phyloP scores from a whole-genome alignment of 2,888 invertebrate species.

The Gymnocheta viridis region DNA sequence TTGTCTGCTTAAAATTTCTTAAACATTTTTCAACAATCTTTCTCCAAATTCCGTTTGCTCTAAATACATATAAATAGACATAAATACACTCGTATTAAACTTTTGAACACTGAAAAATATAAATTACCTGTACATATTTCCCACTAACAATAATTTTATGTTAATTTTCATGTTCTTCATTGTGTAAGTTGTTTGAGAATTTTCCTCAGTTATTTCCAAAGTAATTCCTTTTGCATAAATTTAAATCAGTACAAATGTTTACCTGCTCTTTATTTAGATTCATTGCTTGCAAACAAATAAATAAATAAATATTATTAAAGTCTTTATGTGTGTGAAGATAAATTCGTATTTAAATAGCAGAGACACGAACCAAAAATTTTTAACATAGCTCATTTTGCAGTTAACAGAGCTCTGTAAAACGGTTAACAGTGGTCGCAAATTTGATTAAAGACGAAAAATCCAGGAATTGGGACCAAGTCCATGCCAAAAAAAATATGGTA shows the following conservation, averaged over 20 bases:
- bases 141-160: background rate
- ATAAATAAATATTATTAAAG: background rate
- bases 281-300: background rate
- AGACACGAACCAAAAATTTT: too few relatives aligned
- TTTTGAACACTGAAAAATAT: background rate
- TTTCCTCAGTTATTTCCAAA: too few relatives aligned
- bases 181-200: background rate
- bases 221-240: background rate
- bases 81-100: too few relatives aligned
- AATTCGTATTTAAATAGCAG: too few relatives aligned
- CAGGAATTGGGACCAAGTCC: too few relatives aligned
- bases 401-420: too few relatives aligned
- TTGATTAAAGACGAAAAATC: too few relatives aligned
- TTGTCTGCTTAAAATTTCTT: background rate
- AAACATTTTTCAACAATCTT: background rate
- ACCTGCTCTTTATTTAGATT: background rate
- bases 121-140: background rate
- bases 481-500: too few relatives aligned
- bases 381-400: too few relatives aligned
- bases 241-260: background rate
- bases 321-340: too few relatives aligned
- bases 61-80: background rate
- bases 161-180: background rate
- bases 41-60: too few relatives aligned
- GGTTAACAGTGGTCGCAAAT: too few relatives aligned